Conservation (phyloP, 2,113 vertebrate species). For the Mustela lutreola region DNA sequence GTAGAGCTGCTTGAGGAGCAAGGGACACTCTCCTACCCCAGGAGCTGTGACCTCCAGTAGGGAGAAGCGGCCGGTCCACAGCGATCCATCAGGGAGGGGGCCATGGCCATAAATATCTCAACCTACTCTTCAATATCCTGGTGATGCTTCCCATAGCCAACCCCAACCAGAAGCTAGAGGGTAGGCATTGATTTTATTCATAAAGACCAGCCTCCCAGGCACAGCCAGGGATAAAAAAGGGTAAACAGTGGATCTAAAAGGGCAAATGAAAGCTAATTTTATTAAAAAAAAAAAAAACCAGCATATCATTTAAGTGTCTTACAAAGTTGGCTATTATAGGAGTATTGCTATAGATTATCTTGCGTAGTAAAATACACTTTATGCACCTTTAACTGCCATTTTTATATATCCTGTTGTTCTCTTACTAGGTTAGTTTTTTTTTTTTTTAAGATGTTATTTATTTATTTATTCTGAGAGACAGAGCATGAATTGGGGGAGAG, state of each 20-base stretch:
- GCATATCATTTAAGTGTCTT: not conserved
- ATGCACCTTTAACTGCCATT: not conserved
- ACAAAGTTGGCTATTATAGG: not conserved
- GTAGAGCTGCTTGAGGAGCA: not conserved
- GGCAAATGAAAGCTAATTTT: not conserved
- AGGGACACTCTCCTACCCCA: not conserved
- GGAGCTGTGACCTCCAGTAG: not conserved
- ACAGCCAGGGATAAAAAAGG: not conserved
- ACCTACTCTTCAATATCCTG: not conserved
- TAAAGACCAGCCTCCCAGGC: not conserved
- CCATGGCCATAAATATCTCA: not conserved
- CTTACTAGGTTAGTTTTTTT: not conserved
- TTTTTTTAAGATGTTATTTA: not conserved
- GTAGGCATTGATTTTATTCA: not conserved
- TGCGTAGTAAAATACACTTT: not conserved
- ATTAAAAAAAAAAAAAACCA: not conserved
- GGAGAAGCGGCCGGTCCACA: not conserved
- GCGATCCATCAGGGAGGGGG: not conserved
- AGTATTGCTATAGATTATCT: not conserved
- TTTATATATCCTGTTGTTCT: not conserved
- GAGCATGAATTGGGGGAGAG: too few relatives aligned
- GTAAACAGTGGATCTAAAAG: not conserved
- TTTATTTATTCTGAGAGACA: not conserved
- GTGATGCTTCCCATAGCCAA: not conserved
- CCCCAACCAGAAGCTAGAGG: not conserved